Base-by-base conservation (phyloP, 2,113 vertebrate species). In the Podiceps cristatus region DNA sequence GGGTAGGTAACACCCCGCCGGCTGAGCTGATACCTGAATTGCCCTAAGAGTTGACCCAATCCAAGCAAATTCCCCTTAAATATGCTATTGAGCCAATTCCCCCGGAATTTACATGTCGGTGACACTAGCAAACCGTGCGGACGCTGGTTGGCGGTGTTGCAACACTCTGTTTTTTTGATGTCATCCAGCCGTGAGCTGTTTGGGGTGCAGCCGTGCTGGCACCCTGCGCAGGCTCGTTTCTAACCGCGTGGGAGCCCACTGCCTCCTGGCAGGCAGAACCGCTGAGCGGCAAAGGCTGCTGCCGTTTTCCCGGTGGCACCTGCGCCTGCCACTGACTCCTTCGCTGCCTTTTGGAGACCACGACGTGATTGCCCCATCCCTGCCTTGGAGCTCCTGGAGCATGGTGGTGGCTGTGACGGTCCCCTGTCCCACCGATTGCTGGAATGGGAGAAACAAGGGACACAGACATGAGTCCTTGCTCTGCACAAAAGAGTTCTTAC, bases 61-160 rank as follows among this genome's bases (percentile, higher is more conserved):
- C 11, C 33, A 33, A 62, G 28, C 3, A 74, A 75, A 90, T 55
- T 77, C 25, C 50, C 18, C n/a, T 86, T 62, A 66, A 55, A 66
- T 19, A 18, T 1, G 2, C 27, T 56, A 9, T 4, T 42, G 31
- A 69, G 33, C 24, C 28, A 81, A 69, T 75, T 91, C 40, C 17
- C 3, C 4, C 58, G 68, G 73, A 64, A 19, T 44, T 25, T 22
- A 49, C 35, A 28, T 76, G 10, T 59, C 6, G 4, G 35, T 55
- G n/a, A n/a, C 8, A 5, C 18, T 49, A 74, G 29, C 9, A 63
- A 74, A 35, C 8, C 3, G 4, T 0, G 1, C 27, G 42, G 55
- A 5, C 1, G 2, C 13, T 12, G 28, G 10, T 0, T 55, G 55
- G 14, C 58, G 35, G 23, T 81, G 31, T 45, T 74, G 31, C 7